These are phyloP conservation scores for Drosophila micromelanica DNA, from an alignment of 1,140 invertebrate species.

Conservation along the genomic window DNA sequence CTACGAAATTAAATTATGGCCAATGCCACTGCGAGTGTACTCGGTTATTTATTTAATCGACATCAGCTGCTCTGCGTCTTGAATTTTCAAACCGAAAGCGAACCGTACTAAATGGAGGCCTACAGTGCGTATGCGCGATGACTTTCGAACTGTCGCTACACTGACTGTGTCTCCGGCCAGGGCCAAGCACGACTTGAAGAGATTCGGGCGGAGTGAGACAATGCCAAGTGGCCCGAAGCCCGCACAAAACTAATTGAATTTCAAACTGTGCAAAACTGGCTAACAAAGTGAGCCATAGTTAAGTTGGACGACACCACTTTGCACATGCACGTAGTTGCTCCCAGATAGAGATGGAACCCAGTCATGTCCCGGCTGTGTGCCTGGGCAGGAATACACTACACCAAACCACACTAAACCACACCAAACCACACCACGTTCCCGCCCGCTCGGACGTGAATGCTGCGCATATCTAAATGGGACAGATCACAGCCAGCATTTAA, in stretches of 20 bases:
- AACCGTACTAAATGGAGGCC: background rate
- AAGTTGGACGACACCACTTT: conserved; percentile 54
- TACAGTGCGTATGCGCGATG: conserved; percentile 68
- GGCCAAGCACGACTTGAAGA: conserved; percentile 5
- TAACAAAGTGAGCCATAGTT: conserved; percentile 76
- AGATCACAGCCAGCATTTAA: conserved; percentile 61
- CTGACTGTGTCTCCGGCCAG: too few relatives aligned
- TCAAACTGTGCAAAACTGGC: conserved; percentile 79
- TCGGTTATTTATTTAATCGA: conserved; percentile 77
- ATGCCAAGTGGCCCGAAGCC: conserved; percentile 49
- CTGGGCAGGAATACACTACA: too few relatives aligned
- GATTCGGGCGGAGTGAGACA: conserved; percentile 36
- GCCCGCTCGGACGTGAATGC: conserved; percentile 1
- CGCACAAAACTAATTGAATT: conserved; percentile 81
- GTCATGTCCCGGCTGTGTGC: too few relatives aligned
- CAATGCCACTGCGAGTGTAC: conserved; percentile 29
- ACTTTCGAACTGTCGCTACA: conserved; percentile 34
- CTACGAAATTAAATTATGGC: conserved; percentile 72
- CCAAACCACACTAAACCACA: background rate
- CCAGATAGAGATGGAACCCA: background rate
- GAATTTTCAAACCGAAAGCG: conserved; percentile 64
- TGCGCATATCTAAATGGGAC: conserved; percentile 30
- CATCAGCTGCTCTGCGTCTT: conserved; percentile 59
- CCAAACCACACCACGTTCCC: background rate
- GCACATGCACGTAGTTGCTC: conserved; percentile 51